Evolutionary conservation across 2,888 invertebrate species (phyloP).

Genomic region (Drosophila hamatofila): DNA sequence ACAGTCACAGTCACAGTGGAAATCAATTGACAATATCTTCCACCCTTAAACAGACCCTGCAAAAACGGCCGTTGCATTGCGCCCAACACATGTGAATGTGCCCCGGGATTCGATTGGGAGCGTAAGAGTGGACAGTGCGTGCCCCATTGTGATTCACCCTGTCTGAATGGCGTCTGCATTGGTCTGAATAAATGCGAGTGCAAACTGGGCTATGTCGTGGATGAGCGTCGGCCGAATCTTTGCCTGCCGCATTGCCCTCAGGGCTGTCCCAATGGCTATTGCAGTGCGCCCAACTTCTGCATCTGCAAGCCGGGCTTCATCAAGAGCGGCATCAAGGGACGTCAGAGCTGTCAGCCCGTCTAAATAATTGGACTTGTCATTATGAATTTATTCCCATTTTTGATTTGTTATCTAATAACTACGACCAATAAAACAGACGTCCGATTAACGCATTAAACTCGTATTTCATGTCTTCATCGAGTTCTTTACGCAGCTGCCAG

Average conservation of each 20-base stretch:
- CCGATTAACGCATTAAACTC: constrained; percentile 82
- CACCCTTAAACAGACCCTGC: constrained; percentile 72
- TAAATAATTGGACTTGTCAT: constrained; percentile 33
- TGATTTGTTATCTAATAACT: constrained; percentile 14
- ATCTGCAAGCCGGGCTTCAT: constrained; percentile 89
- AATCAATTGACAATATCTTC: neutral
- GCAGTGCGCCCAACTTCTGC: constrained; percentile 91
- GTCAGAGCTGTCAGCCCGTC: constrained; percentile 87
- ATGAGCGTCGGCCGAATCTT: constrained; percentile 84
- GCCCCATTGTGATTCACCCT: constrained; percentile 88
- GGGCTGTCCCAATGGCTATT: constrained; percentile 91
- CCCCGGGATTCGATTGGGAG: constrained; percentile 76
- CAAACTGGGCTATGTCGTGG: constrained; percentile 86
- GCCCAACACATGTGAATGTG: constrained; percentile 84
- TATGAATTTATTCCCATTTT: neutral
- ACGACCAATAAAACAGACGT: constrained; percentile 37
- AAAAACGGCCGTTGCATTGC: constrained; percentile 84
- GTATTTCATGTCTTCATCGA: constrained; percentile 64
- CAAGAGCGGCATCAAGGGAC: constrained; percentile 85
- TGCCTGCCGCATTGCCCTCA: constrained; percentile 88
- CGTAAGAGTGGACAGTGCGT: constrained; percentile 85
- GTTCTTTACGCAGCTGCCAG: constrained; percentile 51
- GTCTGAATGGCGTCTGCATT: constrained; percentile 90
- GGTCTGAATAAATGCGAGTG: constrained; percentile 88
- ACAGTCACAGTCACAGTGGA: neutral